Evolutionary conservation across 2,797 vertebrate species (phyloP).

Genomic region (Enteromius unitaeniatus): DNA sequence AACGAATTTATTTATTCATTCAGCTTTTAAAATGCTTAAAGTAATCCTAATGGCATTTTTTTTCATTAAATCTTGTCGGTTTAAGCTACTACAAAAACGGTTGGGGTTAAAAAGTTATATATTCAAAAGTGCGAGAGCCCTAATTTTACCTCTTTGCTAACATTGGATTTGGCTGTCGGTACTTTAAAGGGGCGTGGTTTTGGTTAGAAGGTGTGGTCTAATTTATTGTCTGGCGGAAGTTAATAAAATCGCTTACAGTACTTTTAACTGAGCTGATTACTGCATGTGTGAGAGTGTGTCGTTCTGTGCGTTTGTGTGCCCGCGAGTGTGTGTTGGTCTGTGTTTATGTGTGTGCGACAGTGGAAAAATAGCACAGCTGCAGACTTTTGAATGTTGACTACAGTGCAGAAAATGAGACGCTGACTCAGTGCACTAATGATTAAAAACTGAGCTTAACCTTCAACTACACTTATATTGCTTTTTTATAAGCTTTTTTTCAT

Average conservation of each 20-base stretch:
- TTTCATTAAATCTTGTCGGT: not conserved
- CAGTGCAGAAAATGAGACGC: conserved; percentile 47
- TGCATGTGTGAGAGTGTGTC: conserved; percentile 22
- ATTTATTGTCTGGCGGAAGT: not conserved
- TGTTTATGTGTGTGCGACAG: conserved; percentile 18
- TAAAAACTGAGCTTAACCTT: conserved; percentile 45
- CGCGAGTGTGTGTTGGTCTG: conserved; percentile 21
- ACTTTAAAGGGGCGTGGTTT: not conserved
- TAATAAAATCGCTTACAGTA: not conserved
- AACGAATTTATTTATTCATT: not conserved
- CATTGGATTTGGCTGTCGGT: not conserved
- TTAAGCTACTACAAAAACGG: not conserved
- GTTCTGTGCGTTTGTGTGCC: conserved; percentile 28
- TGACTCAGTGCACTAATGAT: conserved; percentile 45
- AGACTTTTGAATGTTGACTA: conserved; percentile 43
- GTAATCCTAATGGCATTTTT: not conserved
- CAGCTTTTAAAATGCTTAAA: not conserved
- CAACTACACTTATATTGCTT: conserved; percentile 47
- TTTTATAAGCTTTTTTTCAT: conserved; percentile 45
- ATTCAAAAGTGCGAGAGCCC: not conserved
- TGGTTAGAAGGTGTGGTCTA: not conserved
- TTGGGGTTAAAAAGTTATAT: not conserved
- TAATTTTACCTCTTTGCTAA: not conserved
- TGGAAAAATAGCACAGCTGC: conserved; percentile 43
- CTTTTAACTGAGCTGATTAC: conserved; percentile 27